phyloP scores from a whole-genome alignment of 2,888 invertebrate genomes.

The Andrena dorsata region DNA sequence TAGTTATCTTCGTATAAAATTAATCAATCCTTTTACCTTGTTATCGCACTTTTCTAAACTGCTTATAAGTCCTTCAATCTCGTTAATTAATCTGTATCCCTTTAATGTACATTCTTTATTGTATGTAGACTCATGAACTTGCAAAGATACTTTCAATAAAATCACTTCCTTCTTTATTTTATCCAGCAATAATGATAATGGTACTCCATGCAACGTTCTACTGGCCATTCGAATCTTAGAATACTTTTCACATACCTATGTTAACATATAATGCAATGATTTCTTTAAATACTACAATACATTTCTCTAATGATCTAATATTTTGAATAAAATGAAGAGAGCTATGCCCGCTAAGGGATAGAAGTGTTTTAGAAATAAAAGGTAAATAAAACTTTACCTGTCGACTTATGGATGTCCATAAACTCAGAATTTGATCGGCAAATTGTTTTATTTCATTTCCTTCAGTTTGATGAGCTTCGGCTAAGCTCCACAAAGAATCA shows the following conservation, averaged over 20 bases:
- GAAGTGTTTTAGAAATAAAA: not conserved
- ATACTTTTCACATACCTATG: constrained; percentile 59
- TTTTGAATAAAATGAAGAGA: not conserved
- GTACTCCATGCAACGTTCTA: constrained; percentile 70
- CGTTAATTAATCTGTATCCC: constrained; percentile 70
- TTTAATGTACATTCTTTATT: constrained; percentile 67
- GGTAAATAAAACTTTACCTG: constrained; percentile 67
- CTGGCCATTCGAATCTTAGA: constrained; percentile 76
- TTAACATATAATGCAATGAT: constrained; percentile 11
- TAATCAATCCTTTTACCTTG: constrained; percentile 67
- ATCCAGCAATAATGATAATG: constrained; percentile 72
- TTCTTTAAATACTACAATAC: constrained; percentile 13
- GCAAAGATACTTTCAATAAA: constrained; percentile 69
- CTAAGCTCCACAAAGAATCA: constrained; percentile 71
- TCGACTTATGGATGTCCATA: constrained; percentile 72
- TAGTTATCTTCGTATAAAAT: constrained; percentile 22
- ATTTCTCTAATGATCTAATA: not conserved
- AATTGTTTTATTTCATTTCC: constrained; percentile 72
- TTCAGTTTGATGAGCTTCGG: constrained; percentile 58
- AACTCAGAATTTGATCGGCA: constrained; percentile 68
- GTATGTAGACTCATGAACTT: constrained; percentile 66
- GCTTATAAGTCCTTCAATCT: constrained; percentile 69
- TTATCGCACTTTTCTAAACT: constrained; percentile 75
- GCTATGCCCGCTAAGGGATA: too few species aligned
- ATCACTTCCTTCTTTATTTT: constrained; percentile 74